These are phyloP conservation scores for Agonum fuliginosum DNA, from an alignment of 2,888 invertebrate species.

Conservation along the genomic window DNA sequence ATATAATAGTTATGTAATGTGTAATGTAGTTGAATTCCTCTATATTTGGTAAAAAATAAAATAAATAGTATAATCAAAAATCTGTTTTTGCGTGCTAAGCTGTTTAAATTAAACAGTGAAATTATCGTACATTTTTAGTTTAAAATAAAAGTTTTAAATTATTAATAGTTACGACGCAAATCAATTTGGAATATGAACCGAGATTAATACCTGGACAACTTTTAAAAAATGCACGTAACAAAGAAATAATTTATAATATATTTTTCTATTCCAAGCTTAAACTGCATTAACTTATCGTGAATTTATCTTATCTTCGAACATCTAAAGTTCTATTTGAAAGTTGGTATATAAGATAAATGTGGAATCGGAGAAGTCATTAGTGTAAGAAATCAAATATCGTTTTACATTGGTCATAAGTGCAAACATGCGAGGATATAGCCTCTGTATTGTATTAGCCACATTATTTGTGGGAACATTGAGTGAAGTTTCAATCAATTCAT, in stretches of 20 bases:
- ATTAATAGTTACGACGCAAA: too few relatives aligned
- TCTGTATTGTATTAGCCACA: neutral
- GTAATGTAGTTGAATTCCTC: too few relatives aligned
- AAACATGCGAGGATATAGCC: neutral
- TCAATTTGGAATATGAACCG: slow-evolving; percentile 21
- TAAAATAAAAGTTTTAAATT: neutral
- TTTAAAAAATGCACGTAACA: slow-evolving; percentile 19
- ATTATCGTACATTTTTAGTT: too few relatives aligned
- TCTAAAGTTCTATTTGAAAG: slow-evolving; percentile 8
- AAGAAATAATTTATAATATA: neutral
- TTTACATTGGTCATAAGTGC: neutral
- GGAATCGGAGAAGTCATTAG: neutral
- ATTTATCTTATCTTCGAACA: slow-evolving; percentile 1
- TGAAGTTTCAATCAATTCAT: neutral
- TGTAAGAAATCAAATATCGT: neutral
- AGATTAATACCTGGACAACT: neutral
- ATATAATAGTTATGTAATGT: too few relatives aligned
- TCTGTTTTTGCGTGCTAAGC: too few relatives aligned
- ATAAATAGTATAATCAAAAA: neutral
- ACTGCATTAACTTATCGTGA: slow-evolving; percentile 24
- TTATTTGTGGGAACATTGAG: neutral
- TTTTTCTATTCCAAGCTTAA: slow-evolving; percentile 6
- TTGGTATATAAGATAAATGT: slow-evolving; percentile 3
- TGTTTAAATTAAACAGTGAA: too few relatives aligned
- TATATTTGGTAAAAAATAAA: too few relatives aligned